A percentile compares a stretch with the other conserved stretches of the same genome.
These are phyloP conservation scores for Scopus umbretta DNA, from an alignment of 2,113 vertebrate species.

Conservation along the genomic window DNA sequence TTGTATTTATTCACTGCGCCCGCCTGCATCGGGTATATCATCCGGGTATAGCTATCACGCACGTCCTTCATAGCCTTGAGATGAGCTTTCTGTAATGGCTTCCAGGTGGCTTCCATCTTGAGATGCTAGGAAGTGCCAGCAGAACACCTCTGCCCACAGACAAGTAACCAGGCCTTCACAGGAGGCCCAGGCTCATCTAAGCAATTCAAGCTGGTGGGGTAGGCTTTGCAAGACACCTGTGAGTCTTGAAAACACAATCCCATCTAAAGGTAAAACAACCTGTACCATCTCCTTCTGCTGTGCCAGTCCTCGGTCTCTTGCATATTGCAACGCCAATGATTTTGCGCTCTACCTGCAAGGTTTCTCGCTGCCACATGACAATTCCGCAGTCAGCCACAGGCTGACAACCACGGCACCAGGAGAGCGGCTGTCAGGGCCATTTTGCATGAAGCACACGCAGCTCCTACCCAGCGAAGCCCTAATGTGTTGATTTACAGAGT, in stretches of 20 bases:
- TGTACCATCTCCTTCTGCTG: not conserved
- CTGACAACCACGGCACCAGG: not conserved
- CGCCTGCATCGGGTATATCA: too few relatives aligned
- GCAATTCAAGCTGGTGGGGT: not conserved
- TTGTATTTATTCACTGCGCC: not conserved
- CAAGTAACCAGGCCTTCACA: not conserved
- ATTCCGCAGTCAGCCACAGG: not conserved
- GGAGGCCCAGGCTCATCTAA: not conserved
- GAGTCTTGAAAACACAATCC: not conserved
- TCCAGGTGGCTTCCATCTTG: not conserved
- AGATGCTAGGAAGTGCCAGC: not conserved
- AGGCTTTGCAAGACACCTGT: not conserved
- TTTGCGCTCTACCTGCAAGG: not conserved
- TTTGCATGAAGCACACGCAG: slow-evolving; percentile 41
- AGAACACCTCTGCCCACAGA: not conserved
- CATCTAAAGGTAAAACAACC: not conserved
- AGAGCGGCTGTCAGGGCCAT: slow-evolving; percentile 38
- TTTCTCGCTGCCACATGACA: not conserved
- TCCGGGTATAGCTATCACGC: not conserved
- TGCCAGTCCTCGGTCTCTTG: not conserved
- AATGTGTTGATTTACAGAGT: slow-evolving; percentile 62
- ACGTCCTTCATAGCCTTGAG: not conserved
- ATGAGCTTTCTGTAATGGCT: not conserved
- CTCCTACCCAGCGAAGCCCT: slow-evolving; percentile 35
- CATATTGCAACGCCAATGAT: not conserved